Evolutionary conservation across 2,888 invertebrate genomes (phyloP), one percentile per base, ranked within the genome.

Genomic region (Lochmaea capreae): DNA sequence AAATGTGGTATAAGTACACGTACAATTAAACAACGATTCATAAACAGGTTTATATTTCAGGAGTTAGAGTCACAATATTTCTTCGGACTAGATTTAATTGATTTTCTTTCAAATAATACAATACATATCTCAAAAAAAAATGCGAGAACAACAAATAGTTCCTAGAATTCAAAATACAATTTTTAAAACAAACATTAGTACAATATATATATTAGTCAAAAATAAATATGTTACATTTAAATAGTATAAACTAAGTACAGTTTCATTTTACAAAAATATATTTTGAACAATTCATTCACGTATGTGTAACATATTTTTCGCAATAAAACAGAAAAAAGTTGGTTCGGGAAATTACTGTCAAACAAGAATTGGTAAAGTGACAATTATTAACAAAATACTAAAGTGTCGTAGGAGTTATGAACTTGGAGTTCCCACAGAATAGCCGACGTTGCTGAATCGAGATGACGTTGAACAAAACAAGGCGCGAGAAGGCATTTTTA

Each of bases 81-180:
- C 79, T 80, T 80, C 79, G 79, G 80, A 80, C 80, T 80, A 80
- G 80, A 80, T 80, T 79, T 78, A 75, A 73, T 74, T 59, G 65
- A 67, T 73, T 65, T 73, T 73, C 61, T 73, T 59, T 75, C 70
- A 61, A 68, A 63, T 63, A 59, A 61, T 71, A 74, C 72, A 63
- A 63, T 71, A 73, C 71, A 73, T 65, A 66, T 71, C 52, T 63
- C 61, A 63, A 65, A 65, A 73, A 65, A 73, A 74, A 63, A 69
- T 65, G 59, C 33, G 65, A 66, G 61, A 66, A 75, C 75, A 70
- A 74, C 71, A 65, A 76, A 76, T 73, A 71, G 67, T 67, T 73
- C 62, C 67, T 71, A 71, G 68, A 73, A 76, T 74, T 69, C 67
- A 71, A 76, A 71, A 69, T 72, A 69, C 76, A 69, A 68, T 67